Percentiles rank a stretch among this genome's conserved stretches.
Conservation (phyloP, 2,797 vertebrate genomes). For the Fratercula arctica region DNA sequence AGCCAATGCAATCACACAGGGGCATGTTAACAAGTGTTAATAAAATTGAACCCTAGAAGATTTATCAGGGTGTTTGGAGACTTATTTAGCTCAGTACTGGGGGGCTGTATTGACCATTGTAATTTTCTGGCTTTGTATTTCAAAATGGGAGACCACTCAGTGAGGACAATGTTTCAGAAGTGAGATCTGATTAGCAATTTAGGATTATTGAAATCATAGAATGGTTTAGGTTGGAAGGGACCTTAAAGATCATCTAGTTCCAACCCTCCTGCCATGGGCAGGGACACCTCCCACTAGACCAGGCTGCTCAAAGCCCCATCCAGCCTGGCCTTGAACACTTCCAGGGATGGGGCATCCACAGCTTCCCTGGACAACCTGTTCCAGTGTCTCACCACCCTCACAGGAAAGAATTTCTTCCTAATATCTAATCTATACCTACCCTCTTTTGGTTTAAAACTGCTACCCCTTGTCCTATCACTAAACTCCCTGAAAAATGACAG, state of each 20-base stretch:
- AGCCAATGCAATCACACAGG: neutral
- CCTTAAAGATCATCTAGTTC: neutral
- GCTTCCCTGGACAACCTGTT: neutral
- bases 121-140: neutral
- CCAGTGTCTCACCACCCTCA: neutral
- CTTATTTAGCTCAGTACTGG: neutral
- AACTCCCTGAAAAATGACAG: neutral
- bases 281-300: neutral
- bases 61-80: neutral
- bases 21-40: accelerated
- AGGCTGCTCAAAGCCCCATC: neutral
- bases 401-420: neutral
- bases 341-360: neutral
- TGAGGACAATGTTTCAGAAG: neutral
- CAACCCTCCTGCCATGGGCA: neutral
- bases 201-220: neutral
- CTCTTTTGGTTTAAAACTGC: neutral
- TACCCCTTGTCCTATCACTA: neutral
- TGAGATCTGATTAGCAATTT: neutral
- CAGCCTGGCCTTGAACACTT: neutral
- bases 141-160: accelerated
- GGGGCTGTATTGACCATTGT: accelerated
- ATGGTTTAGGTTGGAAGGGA: neutral
- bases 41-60: neutral
- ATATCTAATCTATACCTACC: neutral